Conservation (phyloP, 2,797 vertebrate species). For the Anomalospiza imberbis region DNA sequence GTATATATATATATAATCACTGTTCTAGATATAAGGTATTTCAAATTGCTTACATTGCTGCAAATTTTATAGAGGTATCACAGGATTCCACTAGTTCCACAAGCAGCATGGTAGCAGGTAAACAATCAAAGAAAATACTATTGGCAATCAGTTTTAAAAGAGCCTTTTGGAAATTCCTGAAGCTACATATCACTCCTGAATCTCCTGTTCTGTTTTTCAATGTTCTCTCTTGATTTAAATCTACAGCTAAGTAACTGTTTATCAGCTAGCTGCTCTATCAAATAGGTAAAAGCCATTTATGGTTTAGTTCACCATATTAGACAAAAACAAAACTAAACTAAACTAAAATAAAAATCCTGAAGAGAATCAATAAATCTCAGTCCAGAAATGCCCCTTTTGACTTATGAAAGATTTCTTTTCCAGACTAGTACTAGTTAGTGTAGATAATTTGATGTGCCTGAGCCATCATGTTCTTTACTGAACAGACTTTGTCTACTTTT, state of each 20-base stretch:
- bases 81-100: background rate
- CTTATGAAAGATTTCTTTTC: background rate
- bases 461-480: background rate
- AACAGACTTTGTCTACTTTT: background rate
- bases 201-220: background rate
- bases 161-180: background rate
- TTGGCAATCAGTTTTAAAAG: background rate
- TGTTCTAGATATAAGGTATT: background rate
- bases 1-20: background rate
- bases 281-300: background rate
- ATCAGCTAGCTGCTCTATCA: background rate
- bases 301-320: background rate
- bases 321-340: background rate
- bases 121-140: background rate
- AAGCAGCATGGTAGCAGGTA: background rate
- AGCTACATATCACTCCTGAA: background rate
- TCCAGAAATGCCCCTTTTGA: background rate
- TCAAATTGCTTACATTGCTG: background rate
- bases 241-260: background rate
- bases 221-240: background rate
- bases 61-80: background rate
- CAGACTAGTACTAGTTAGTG: background rate
- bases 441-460: background rate
- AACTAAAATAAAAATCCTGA: background rate
- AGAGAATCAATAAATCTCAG: background rate